These are phyloP conservation scores for Vultur gryphus DNA, from an alignment of 2,797 vertebrate genomes.

Conservation along the genomic window DNA sequence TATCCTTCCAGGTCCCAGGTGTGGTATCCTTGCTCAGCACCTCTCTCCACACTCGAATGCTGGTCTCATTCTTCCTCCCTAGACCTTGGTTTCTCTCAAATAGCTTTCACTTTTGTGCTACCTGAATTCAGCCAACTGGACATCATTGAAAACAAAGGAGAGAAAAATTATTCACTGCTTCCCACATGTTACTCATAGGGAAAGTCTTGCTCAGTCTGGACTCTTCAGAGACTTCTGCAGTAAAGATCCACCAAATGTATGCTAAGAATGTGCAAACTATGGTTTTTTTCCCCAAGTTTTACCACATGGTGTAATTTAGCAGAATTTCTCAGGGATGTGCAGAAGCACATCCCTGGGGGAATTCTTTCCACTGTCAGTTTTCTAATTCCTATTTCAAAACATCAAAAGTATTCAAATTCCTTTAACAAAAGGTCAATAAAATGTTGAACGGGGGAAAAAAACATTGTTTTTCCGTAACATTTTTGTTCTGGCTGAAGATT, in stretches of 20 bases:
- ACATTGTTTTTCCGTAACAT: background rate
- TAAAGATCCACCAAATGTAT: background rate
- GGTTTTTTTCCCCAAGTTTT: background rate
- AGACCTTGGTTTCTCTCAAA: background rate
- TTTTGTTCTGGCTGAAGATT: background rate
- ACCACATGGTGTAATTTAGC: background rate
- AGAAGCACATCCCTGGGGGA: rapidly evolving
- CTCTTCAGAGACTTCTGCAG: background rate
- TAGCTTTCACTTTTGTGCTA: background rate
- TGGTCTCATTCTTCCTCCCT: background rate
- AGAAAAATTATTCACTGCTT: background rate
- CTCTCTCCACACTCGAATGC: background rate
- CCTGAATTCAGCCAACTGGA: background rate
- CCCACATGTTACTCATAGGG: background rate
- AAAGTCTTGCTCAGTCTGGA: background rate
- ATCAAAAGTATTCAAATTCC: background rate
- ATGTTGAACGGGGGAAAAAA: background rate
- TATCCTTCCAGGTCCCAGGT: background rate
- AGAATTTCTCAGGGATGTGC: background rate
- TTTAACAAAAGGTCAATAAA: background rate
- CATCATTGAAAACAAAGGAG: background rate
- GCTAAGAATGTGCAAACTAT: background rate
- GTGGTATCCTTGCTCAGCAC: background rate
- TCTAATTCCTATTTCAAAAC: background rate
- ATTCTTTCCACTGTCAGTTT: background rate